Percentiles rank a stretch among this genome's conserved stretches.
These are phyloP conservation scores for Caenorhabditis afra DNA, from an alignment of 2,888 invertebrate species.

Conservation along the genomic window DNA sequence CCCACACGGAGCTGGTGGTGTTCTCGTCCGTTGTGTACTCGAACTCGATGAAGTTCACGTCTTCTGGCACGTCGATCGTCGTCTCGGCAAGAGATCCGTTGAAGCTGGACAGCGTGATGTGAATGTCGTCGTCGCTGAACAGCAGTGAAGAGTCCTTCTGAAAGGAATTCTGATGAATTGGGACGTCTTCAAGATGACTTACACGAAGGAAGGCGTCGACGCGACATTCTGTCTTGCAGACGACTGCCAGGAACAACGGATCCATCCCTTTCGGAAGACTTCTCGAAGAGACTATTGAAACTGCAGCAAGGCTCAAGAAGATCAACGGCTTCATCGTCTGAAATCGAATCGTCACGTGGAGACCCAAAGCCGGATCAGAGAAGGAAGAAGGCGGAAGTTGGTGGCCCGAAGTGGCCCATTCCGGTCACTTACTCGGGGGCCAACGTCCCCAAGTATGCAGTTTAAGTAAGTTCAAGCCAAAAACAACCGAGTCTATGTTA, in stretches of 20 bases:
- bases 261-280: constrained; percentile 7
- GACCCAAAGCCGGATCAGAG: no score
- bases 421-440: no score
- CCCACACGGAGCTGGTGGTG: constrained; percentile 27
- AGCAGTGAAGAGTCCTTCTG: neutral
- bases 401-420: no score
- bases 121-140: neutral
- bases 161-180: no score
- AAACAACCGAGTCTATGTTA: no score
- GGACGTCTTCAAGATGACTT: no score
- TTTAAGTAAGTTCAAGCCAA: no score
- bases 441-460: no score
- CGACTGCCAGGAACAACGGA: constrained; percentile 33
- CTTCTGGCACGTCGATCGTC: constrained; percentile 36
- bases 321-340: constrained; percentile 8
- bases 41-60: constrained; percentile 30
- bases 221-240: constrained; percentile 20
- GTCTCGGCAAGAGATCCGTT: constrained; percentile 32
- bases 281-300: neutral
- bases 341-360: no score
- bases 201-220: constrained; percentile 26
- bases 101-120: neutral
- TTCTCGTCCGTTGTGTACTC: constrained; percentile 18
- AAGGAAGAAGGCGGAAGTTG: no score
- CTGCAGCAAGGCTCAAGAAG: neutral